Base-by-base conservation (phyloP, 2,113 vertebrate species). In the Chaetura pelagica region DNA sequence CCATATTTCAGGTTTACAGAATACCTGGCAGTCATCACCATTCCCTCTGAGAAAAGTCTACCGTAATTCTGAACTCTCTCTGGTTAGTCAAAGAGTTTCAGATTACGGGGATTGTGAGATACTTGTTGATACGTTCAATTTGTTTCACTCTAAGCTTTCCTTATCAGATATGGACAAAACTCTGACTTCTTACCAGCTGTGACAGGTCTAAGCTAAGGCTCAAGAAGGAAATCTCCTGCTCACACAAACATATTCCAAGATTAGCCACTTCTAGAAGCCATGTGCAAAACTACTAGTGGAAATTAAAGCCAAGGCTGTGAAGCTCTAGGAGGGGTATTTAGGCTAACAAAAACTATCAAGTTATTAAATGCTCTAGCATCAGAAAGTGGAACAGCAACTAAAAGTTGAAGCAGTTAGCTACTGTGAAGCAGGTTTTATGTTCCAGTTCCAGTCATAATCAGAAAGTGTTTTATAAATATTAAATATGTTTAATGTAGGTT, bases 401-500 rank as follows among this genome's bases (percentile, higher is more conserved):
- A 95, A 92, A 93, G 73, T 76, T 84, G 61, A 80, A 77, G 59
- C 73, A 89, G 93, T 87, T 84, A 93, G 73, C 69, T 78, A 71
- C 89, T 72, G 76, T 4, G 17, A 95, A 93, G 72, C 42, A 89
- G 59, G 76, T 74, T 96, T 89, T 73, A 81, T 87, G 77, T 90
- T 92, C 68, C 81, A 84, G 55, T 90, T 92, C 88, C 71, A 94
- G 57, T 61, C 77, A 63, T 69, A 90, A 93, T 84, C 22, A 6
- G 73, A 93, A 94, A 10, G 11, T 21, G 30, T 4, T 91, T 96
- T 80, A 88, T 84, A 94, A 96, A 91, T 91, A 87, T 90, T 89
- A 95, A 95, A 84, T 74, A 93, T 49, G 34, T 90, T 90, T 92
- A 92, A 92, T 84, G 75, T 35, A 80, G 55, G 49, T 79, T 96